These are phyloP conservation scores for Lathronympha strigana DNA, from an alignment of 2,888 invertebrate genomes.

Conservation along the genomic window DNA sequence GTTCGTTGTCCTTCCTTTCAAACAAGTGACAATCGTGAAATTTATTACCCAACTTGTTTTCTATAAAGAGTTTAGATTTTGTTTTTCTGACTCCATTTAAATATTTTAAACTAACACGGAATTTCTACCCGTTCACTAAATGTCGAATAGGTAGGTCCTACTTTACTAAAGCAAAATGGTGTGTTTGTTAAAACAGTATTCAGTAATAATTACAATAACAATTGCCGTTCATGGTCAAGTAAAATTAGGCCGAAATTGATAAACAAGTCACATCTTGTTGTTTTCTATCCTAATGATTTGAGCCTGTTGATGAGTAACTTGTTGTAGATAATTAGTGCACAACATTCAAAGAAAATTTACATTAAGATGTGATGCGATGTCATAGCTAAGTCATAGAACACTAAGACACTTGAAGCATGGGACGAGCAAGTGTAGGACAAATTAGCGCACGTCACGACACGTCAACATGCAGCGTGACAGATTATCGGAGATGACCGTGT, in stretches of 20 bases:
- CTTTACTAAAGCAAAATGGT: too few relatives aligned
- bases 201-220: not conserved
- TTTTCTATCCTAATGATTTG: not conserved
- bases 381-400: slow-evolving; percentile 1
- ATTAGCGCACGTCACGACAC: slow-evolving; percentile 30
- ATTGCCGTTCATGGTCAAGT: not conserved
- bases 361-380: not conserved
- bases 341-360: not conserved
- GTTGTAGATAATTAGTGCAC: not conserved
- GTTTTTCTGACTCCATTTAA: not conserved
- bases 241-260: not conserved
- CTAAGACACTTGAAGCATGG: not conserved
- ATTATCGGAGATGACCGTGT: slow-evolving; percentile 45
- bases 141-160: too few relatives aligned
- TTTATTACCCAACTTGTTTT: slow-evolving; percentile 6
- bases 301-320: too few relatives aligned
- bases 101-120: not conserved
- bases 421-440: slow-evolving; percentile 8
- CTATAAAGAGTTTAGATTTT: not conserved
- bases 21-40: not conserved
- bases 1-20: slow-evolving; percentile 11
- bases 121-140: too few relatives aligned
- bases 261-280: not conserved
- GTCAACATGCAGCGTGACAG: slow-evolving; percentile 42
- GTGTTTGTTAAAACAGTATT: not conserved